Conservation (phyloP, 2,888 invertebrate species). For the Drosophila silvestris region DNA sequence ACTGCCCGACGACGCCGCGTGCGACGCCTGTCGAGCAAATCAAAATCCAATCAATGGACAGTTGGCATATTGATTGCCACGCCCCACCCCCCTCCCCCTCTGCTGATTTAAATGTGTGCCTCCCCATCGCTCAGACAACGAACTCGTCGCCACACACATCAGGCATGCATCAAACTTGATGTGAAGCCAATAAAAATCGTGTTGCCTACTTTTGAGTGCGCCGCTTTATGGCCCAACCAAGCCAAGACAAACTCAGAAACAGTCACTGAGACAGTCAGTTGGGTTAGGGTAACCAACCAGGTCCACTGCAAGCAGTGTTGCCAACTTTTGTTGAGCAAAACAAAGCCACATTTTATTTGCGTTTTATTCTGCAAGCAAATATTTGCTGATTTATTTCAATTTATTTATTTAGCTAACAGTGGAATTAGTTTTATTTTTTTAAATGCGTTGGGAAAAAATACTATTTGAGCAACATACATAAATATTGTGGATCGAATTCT, state of each 20-base stretch:
- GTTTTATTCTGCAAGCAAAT: neutral
- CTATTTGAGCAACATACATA: neutral
- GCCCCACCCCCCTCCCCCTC: neutral
- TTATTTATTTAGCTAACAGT: neutral
- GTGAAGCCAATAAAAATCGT: constrained; percentile 44
- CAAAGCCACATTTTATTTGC: neutral
- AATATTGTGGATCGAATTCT: neutral
- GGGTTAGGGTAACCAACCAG: neutral
- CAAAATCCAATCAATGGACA: constrained; percentile 76
- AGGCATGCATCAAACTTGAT: constrained; percentile 35
- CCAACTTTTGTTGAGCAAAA: neutral
- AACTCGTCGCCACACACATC: constrained; percentile 18
- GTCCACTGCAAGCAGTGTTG: neutral
- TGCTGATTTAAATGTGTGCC: neutral
- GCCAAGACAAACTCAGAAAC: constrained; percentile 11
- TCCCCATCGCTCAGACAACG: neutral
- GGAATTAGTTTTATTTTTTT: too few relatives aligned
- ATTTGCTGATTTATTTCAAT: neutral
- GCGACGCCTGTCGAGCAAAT: constrained; percentile 59
- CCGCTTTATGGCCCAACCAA: constrained; percentile 40
- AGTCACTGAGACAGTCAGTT: neutral
- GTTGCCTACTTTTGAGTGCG: constrained; percentile 74
- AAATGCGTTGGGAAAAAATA: neutral
- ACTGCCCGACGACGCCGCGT: constrained; percentile 26
- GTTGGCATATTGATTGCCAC: constrained; percentile 72